Evolutionary conservation across 2,797 vertebrate genomes (phyloP).

Genomic region (Chromis chromis): DNA sequence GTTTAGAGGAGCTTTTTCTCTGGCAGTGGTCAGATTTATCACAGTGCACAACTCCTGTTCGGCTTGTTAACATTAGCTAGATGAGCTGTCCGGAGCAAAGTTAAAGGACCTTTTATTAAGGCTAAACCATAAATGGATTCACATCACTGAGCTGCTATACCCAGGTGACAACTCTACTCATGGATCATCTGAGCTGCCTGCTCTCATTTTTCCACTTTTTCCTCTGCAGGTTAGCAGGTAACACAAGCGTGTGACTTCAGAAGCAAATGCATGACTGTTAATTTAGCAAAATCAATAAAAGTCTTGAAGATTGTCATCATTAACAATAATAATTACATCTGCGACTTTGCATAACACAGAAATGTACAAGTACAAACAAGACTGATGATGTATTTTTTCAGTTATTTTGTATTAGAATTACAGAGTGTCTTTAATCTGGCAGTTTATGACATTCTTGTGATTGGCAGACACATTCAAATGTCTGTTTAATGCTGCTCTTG

Average conservation of each 20-base stretch:
- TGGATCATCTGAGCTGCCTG: slow-evolving; percentile 18
- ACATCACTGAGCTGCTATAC: slow-evolving; percentile 16
- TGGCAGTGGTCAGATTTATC: slow-evolving; percentile 62
- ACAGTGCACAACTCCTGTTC: slow-evolving; percentile 28
- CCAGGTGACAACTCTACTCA: slow-evolving; percentile 33
- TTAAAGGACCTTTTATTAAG: slow-evolving; percentile 57
- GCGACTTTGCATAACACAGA: neutral
- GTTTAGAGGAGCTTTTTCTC: slow-evolving; percentile 47
- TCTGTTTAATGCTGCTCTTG: slow-evolving; percentile 14
- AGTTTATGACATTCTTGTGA: neutral
- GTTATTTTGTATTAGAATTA: slow-evolving; percentile 16
- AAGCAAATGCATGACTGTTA: neutral
- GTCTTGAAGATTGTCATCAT: neutral
- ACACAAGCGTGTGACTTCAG: neutral
- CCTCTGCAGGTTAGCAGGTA: neutral
- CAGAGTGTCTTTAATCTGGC: neutral
- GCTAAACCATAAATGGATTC: slow-evolving; percentile 62
- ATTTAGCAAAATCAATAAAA: neutral
- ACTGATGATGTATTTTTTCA: neutral
- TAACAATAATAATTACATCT: too few relatives aligned
- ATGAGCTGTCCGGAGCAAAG: slow-evolving; percentile 45
- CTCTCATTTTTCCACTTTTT: slow-evolving; percentile 2
- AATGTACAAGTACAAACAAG: neutral
- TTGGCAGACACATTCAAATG: slow-evolving; percentile 12
- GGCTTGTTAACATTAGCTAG: slow-evolving; percentile 59